A percentile compares a stretch with the other conserved stretches of the same genome.
Conservation (phyloP, 1,140 invertebrate genomes). For the Apis dorsata region DNA sequence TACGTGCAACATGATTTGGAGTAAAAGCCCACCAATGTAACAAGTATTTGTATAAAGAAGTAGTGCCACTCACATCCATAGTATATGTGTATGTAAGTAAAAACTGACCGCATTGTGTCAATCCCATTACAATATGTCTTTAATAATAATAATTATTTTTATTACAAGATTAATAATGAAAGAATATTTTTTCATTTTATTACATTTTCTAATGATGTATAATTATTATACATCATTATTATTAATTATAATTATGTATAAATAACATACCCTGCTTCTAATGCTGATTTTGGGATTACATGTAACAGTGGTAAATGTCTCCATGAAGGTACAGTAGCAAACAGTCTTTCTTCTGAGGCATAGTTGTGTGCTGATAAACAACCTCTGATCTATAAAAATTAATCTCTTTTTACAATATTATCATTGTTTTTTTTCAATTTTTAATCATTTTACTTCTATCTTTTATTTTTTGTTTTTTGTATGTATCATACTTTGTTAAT, state of each 20-base stretch:
- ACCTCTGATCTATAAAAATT: slow-evolving; percentile 75
- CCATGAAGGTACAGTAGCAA: slow-evolving; percentile 76
- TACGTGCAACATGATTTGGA: slow-evolving; percentile 82
- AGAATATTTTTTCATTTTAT: neutral
- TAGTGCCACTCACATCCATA: slow-evolving; percentile 80
- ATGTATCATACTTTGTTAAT: neutral
- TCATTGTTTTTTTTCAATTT: neutral
- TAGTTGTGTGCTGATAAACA: slow-evolving; percentile 75
- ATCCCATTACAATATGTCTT: slow-evolving; percentile 94
- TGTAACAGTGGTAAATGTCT: slow-evolving; percentile 73
- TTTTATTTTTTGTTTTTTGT: neutral
- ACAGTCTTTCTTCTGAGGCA: slow-evolving; percentile 77
- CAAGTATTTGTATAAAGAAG: slow-evolving; percentile 81
- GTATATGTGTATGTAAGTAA: slow-evolving; percentile 91
- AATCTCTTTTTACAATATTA: neutral
- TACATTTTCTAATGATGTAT: neutral
- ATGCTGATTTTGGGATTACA: slow-evolving; percentile 77
- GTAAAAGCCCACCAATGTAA: slow-evolving; percentile 88
- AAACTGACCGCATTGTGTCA: slow-evolving; percentile 95
- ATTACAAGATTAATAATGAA: neutral
- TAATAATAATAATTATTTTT: slow-evolving; percentile 64
- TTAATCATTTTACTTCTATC: neutral
- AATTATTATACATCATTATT: too few species aligned
- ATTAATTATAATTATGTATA: neutral
- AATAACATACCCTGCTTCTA: slow-evolving; percentile 76